These are phyloP conservation scores for Eumeta japonica DNA, from an alignment of 1,140 invertebrate genomes.

Conservation along the genomic window DNA sequence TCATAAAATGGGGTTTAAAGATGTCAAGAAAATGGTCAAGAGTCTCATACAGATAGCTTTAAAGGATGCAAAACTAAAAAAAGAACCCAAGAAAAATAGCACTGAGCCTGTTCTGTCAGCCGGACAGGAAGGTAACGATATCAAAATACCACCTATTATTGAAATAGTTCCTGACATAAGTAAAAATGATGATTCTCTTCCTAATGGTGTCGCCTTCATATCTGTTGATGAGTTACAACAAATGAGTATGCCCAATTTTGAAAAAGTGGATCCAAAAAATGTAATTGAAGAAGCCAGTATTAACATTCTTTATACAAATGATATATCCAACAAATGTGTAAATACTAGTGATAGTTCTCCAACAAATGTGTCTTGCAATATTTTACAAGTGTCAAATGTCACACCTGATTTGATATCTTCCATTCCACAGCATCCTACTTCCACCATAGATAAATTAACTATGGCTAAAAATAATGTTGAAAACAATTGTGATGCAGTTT, in stretches of 20 bases:
- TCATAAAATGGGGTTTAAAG: conserved; percentile 55
- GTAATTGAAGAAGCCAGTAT: conserved; percentile 51
- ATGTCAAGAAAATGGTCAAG: conserved; percentile 50
- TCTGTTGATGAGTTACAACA: conserved; percentile 48
- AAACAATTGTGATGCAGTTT: too few species aligned
- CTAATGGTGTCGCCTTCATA: conserved; percentile 46
- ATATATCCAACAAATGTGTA: conserved; percentile 35
- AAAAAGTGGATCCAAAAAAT: conserved; percentile 46
- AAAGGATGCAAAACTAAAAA: conserved; percentile 50
- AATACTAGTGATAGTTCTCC: conserved; percentile 30
- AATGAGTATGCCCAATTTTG: conserved; percentile 51
- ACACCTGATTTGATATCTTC: conserved; percentile 46
- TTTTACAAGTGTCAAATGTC: conserved; percentile 39
- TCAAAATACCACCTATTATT: conserved; percentile 47
- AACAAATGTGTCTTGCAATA: conserved; percentile 23
- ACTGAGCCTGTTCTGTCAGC: conserved; percentile 12
- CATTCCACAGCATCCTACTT: conserved; percentile 22
- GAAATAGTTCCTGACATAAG: conserved; percentile 43
- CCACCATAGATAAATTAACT: conserved; percentile 16
- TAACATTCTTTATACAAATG: conserved; percentile 48
- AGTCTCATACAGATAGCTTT: conserved; percentile 47
- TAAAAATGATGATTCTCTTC: conserved; percentile 27
- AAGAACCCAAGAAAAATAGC: conserved; percentile 23
- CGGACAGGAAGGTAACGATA: conserved; percentile 22
- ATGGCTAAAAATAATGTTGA: too few species aligned